These are phyloP conservation scores for Pheosia tremula DNA, from an alignment of 2,888 invertebrate genomes.

Conservation along the genomic window DNA sequence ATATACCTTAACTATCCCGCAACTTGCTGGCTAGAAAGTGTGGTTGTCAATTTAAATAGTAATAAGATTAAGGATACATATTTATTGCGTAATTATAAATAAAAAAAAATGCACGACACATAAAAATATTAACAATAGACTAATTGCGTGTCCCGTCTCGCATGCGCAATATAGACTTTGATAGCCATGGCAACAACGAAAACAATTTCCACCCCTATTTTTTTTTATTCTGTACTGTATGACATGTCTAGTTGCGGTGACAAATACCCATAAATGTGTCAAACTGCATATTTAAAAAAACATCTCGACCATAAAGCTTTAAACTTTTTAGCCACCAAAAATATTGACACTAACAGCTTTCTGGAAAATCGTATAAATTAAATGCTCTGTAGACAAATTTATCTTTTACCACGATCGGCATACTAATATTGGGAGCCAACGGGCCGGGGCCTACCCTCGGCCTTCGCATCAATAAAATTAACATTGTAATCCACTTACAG, in stretches of 20 bases:
- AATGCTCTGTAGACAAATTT: slow-evolving; percentile 78
- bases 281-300: too few relatives aligned
- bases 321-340: slow-evolving; percentile 16
- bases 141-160: too few relatives aligned
- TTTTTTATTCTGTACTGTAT: too few relatives aligned
- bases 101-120: too few relatives aligned
- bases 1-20: slow-evolving; percentile 10
- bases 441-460: slow-evolving; percentile 57
- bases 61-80: too few relatives aligned
- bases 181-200: too few relatives aligned
- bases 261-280: too few relatives aligned
- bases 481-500: slow-evolving; percentile 82
- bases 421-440: slow-evolving; percentile 70
- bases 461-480: slow-evolving; percentile 81
- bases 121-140: too few relatives aligned
- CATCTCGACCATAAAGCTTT: not conserved
- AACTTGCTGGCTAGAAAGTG: not conserved
- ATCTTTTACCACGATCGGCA: slow-evolving; percentile 80
- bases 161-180: too few relatives aligned
- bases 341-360: slow-evolving; percentile 47
- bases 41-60: not conserved
- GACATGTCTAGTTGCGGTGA: too few relatives aligned
- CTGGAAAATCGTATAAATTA: slow-evolving; percentile 78
- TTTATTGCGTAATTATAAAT: too few relatives aligned
- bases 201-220: too few relatives aligned